A percentile compares a stretch with the other conserved stretches of the same genome.
Conservation (phyloP, 2,888 invertebrate genomes). For the Anticlea derivata region DNA sequence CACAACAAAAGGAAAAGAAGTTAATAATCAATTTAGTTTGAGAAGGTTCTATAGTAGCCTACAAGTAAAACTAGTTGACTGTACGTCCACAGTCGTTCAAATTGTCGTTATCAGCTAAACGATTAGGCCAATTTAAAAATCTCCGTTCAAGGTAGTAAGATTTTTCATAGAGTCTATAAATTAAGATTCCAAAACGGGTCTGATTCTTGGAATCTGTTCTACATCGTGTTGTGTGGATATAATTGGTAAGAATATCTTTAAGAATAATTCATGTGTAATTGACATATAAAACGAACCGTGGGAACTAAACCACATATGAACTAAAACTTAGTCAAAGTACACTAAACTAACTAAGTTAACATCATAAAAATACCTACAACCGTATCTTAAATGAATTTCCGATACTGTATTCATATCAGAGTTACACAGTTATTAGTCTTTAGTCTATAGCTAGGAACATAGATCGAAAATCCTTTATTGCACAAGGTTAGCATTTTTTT, state of each 20-base stretch:
- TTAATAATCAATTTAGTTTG: too few relatives aligned
- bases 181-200: not conserved
- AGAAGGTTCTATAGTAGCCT: too few relatives aligned
- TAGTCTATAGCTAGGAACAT: too few relatives aligned
- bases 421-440: too few relatives aligned
- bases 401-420: constrained; percentile 19
- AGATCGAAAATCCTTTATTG: too few relatives aligned
- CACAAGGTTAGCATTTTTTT: too few relatives aligned
- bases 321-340: not conserved
- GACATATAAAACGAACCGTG: constrained; percentile 2
- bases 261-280: not conserved
- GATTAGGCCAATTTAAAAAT: constrained; percentile 18
- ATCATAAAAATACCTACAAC: constrained; percentile 6
- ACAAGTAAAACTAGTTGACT: too few relatives aligned
- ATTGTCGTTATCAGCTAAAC: constrained; percentile 24
- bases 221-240: not conserved
- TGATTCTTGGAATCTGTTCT: not conserved
- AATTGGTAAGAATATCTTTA: not conserved
- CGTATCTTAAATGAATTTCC: constrained; percentile 1
- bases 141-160: constrained; percentile 4
- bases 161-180: not conserved
- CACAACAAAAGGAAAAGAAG: too few relatives aligned
- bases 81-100: constrained; percentile 33
- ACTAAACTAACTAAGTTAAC: not conserved
- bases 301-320: constrained; percentile 9